Evolutionary conservation across 2,888 invertebrate species (phyloP).

Genomic region (Eumerus sabulonum): DNA sequence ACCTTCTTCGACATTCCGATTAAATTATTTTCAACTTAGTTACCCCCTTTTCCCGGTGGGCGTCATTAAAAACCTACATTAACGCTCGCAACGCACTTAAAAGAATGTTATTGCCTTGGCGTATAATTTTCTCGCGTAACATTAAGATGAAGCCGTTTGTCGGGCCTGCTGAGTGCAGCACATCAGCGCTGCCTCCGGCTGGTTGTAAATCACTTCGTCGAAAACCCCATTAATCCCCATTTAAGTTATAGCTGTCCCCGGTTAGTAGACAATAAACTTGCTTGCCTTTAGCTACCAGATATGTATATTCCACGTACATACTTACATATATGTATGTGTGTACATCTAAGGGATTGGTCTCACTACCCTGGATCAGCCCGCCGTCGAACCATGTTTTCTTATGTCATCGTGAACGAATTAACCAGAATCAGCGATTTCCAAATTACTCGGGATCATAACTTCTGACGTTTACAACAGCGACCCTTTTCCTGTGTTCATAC

Average conservation of each 20-base stretch:
- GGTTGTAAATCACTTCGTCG: conserved; percentile 58
- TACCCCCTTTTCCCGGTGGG: conserved; percentile 15
- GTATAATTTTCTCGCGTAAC: conserved; percentile 60
- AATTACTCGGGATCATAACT: conserved; percentile 63
- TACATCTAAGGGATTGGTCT: too few relatives aligned
- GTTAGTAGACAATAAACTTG: conserved; percentile 54
- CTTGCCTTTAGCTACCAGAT: conserved; percentile 31
- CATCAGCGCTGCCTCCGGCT: conserved; percentile 40
- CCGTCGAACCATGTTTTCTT: neutral
- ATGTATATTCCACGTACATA: neutral
- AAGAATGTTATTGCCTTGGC: conserved; percentile 51
- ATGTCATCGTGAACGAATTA: conserved; percentile 46
- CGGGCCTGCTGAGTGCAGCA: conserved; percentile 20
- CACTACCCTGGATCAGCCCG: too few relatives aligned
- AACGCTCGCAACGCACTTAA: conserved; percentile 26
- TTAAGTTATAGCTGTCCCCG: conserved; percentile 66
- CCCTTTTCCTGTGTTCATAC: conserved; percentile 15
- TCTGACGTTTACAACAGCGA: conserved; percentile 60
- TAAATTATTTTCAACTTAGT: conserved; percentile 54
- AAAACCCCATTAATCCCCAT: conserved; percentile 63
- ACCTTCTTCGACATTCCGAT: conserved; percentile 43
- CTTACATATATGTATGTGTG: too few relatives aligned
- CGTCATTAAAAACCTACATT: conserved; percentile 40
- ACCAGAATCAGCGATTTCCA: conserved; percentile 60
- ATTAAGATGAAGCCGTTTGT: conserved; percentile 37